Evolutionary conservation across 1,140 invertebrate genomes (phyloP).

Genomic region (Drosophila pseudoananassae): DNA sequence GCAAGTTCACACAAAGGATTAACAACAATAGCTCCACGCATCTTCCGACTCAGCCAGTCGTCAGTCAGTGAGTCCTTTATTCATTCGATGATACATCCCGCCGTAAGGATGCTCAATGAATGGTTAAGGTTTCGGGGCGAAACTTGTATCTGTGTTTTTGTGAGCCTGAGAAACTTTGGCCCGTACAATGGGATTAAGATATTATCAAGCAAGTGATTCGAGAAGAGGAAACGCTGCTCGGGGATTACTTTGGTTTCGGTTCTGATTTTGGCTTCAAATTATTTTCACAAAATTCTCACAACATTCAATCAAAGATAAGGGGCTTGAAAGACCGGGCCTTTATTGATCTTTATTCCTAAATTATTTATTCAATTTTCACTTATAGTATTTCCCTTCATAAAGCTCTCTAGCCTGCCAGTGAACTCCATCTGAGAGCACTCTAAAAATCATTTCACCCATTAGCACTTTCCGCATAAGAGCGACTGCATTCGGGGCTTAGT

Average conservation of each 20-base stretch:
- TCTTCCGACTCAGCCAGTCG: background rate
- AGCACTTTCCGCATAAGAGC: slow-evolving; percentile 1
- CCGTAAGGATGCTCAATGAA: slow-evolving; percentile 39
- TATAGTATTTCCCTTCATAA: background rate
- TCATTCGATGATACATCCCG: slow-evolving; percentile 34
- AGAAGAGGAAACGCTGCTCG: slow-evolving; percentile 26
- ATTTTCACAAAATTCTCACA: background rate
- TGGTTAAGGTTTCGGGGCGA: slow-evolving; percentile 20
- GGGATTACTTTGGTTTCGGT: slow-evolving; percentile 30
- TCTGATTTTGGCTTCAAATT: slow-evolving; percentile 9
- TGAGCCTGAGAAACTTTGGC: background rate
- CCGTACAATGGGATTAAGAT: slow-evolving; percentile 44
- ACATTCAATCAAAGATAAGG: background rate
- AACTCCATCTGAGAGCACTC: background rate
- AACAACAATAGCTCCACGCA: slow-evolving; percentile 66
- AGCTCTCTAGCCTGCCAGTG: background rate
- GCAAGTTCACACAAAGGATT: slow-evolving; percentile 77
- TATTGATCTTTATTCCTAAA: background rate
- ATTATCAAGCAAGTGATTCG: slow-evolving; percentile 40
- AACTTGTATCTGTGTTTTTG: background rate
- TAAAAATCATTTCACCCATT: slow-evolving; percentile 4
- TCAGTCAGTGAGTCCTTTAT: slow-evolving; percentile 11
- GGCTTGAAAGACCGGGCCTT: background rate
- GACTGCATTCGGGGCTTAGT: background rate
- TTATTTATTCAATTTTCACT: background rate